phyloP scores from a whole-genome alignment of 1,140 invertebrate species.

The Brachionus rubens region DNA sequence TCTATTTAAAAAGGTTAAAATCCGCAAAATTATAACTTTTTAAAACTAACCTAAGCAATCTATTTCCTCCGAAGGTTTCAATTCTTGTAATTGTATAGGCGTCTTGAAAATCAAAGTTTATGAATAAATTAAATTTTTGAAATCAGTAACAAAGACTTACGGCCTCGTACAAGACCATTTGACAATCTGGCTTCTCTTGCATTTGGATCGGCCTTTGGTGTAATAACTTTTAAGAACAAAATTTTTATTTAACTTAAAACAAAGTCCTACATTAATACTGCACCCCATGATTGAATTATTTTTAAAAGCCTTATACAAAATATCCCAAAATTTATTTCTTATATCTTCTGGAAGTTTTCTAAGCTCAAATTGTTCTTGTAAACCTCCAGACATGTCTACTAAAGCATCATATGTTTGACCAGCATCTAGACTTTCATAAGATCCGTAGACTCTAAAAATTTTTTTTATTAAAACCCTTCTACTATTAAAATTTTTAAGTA shows the following conservation, averaged over 20 bases:
- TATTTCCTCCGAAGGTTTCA: background rate
- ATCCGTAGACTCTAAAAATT: slow-evolving; percentile 51
- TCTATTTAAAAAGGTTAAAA: slow-evolving; percentile 39
- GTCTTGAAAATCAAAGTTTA: too few relatives aligned
- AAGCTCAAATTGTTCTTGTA: slow-evolving; percentile 58
- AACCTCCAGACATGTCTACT: slow-evolving; percentile 55
- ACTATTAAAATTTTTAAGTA: too few relatives aligned
- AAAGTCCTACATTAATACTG: slow-evolving; percentile 22
- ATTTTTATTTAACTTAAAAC: background rate
- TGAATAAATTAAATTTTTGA: too few relatives aligned
- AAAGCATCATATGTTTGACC: slow-evolving; percentile 57
- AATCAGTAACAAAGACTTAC: too few relatives aligned
- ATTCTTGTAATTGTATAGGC: slow-evolving; percentile 45
- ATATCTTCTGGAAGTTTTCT: slow-evolving; percentile 42
- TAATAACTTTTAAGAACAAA: background rate
- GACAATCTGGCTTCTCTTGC: slow-evolving; percentile 25
- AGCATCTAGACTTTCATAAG: slow-evolving; percentile 55
- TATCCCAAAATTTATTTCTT: slow-evolving; percentile 62
- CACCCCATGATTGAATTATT: slow-evolving; percentile 37
- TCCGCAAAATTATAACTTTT: background rate
- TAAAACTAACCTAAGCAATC: background rate
- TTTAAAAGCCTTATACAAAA: background rate
- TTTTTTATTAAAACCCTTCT: too few relatives aligned
- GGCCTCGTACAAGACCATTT: slow-evolving; percentile 35
- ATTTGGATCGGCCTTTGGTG: slow-evolving; percentile 40